Percentiles rank a stretch among this genome's conserved stretches.
These are phyloP conservation scores for Penaeus chinensis DNA, from an alignment of 1,140 invertebrate genomes.

Conservation along the genomic window DNA sequence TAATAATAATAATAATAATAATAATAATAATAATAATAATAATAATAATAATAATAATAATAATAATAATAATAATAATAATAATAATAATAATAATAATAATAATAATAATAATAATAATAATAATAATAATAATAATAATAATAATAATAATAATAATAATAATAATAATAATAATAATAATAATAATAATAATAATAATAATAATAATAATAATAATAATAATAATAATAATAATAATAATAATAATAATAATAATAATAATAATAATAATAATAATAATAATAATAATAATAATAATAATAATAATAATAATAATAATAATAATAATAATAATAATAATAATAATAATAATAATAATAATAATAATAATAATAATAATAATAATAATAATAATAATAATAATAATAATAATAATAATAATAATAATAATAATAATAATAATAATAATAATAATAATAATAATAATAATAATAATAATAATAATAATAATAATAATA, in stretches of 20 bases:
- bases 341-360: not conserved
- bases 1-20: no score
- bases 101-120: not conserved
- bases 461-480: not conserved
- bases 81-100: no score
- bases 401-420: not conserved
- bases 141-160: no score
- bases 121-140: not conserved
- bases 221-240: not conserved
- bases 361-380: not conserved
- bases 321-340: no score
- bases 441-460: no score
- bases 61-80: no score
- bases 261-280: no score
- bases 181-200: no score
- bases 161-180: not conserved
- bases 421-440: no score
- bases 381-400: no score
- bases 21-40: not conserved
- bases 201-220: no score
- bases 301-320: no score
- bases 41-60: not conserved
- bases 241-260: not conserved
- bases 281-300: not conserved
- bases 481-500: not conserved